phyloP scores from a whole-genome alignment of 2,888 invertebrate species.

The Pyrgus malvae region DNA sequence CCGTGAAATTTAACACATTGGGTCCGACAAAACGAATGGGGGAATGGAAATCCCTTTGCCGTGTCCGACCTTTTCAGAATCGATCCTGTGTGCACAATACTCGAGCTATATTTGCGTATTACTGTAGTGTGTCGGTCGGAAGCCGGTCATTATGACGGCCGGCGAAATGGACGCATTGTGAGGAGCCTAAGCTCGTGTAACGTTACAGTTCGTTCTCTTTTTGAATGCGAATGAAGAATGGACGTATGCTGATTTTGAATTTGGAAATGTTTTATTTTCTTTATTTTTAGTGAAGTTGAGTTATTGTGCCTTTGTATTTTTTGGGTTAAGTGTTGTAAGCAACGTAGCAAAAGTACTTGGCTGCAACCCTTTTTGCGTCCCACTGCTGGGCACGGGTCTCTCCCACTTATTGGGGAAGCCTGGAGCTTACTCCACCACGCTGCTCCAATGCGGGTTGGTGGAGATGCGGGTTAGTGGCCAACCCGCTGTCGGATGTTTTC shows the following conservation, averaged over 20 bases:
- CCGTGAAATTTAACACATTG: conserved; percentile 76
- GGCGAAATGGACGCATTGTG: conserved; percentile 50
- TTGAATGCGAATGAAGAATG: conserved; percentile 5
- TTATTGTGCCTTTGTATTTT: not conserved
- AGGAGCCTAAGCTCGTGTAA: conserved; percentile 44
- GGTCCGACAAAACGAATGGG: conserved; percentile 43
- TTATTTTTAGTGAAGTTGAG: not conserved
- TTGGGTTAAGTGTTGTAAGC: too few species aligned
- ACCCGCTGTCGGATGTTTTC: too few species aligned
- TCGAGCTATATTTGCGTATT: conserved; percentile 57
- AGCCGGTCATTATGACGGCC: conserved; percentile 59
- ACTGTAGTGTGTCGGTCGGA: conserved; percentile 54
- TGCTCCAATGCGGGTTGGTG: too few species aligned
- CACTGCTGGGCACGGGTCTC: too few species aligned
- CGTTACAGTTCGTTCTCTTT: conserved; percentile 43
- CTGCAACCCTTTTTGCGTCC: too few species aligned
- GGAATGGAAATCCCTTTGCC: conserved; percentile 63
- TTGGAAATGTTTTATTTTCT: conserved; percentile 5
- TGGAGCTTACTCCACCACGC: too few species aligned
- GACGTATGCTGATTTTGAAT: conserved; percentile 16
- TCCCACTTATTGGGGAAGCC: too few species aligned
- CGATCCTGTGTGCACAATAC: conserved; percentile 52
- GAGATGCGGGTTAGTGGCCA: too few species aligned
- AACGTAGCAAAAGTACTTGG: too few species aligned
- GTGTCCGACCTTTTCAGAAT: conserved; percentile 63